Evolutionary conservation across 37 sponge, comb jelly and placozoan genomes (phyloP), one percentile per base, ranked within the genome.

Genomic region (Halichondria panicea): DNA sequence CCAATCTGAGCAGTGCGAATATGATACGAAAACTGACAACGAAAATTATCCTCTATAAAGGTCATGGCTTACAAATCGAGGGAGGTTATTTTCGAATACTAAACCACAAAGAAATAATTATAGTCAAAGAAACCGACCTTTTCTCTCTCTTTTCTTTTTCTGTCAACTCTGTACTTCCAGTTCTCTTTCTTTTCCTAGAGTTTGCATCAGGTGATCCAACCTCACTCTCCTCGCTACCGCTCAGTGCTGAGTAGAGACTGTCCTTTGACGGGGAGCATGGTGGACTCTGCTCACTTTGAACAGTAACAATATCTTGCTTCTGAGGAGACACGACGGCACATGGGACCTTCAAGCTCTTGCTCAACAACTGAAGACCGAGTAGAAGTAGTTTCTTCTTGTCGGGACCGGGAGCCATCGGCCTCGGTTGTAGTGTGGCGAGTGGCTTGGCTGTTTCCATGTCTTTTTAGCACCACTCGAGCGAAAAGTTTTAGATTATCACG

Each of bases 151-250:
- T 86, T 30, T 74, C 75, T 0, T 19, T 13, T 3, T 74, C 68
- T 4, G 31, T 41, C 27, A 55, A 24, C 7, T 77, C 78, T 0
- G 3, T 24, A 31, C 39, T 74, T 11, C 39, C 31, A 1, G 38
- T 22, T 36, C 78, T 77, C 78, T 76, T 77, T 48, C 78, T 76
- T 64, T 79, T 86, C 36, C 68, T 37, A 39, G 59, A 52, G 19
- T 6, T 7, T 36, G 11, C 68, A 9, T 9, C 68, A 48, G 52
- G 52, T 48, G 52, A 48, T 48, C 55, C 35, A 7, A 32, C 73
- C 7, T 36, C 57, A 4, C 44, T 12, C 3, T 6, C 55, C 43
- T n/a, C 7, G 15, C 46, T 46, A 31, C 3, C 70, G 32, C 32
- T 61, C 11, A 19, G 63, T 22, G 27, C 7, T 31, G 25, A 18